Evolutionary conservation across 2,113 vertebrate genomes (phyloP).

Genomic region (Zosterops borbonicus): DNA sequence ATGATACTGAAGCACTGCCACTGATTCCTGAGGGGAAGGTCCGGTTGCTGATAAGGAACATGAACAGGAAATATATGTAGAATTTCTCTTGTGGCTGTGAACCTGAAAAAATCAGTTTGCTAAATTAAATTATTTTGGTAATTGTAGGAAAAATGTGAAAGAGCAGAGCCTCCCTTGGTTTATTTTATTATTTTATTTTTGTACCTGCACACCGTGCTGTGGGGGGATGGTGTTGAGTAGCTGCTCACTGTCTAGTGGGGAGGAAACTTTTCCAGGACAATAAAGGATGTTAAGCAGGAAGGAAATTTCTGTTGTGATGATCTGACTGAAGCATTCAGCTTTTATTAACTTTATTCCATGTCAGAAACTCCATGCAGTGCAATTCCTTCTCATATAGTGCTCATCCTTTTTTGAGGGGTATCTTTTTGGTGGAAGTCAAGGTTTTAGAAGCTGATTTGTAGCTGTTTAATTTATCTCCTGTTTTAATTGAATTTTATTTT

Average conservation of each 20-base stretch:
- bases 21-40: background rate
- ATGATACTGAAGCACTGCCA: background rate
- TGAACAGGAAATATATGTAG: background rate
- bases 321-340: background rate
- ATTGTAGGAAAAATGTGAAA: background rate
- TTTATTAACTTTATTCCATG: background rate
- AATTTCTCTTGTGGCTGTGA: background rate
- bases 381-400: constrained; percentile 80
- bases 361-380: constrained; percentile 66
- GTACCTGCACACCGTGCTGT: background rate
- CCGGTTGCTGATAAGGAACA: background rate
- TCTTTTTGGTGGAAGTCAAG: constrained; percentile 14
- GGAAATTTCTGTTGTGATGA: background rate
- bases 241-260: background rate
- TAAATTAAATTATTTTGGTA: background rate
- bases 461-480: constrained; percentile 14
- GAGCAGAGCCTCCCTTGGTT: background rate
- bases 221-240: background rate
- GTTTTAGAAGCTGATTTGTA: constrained; percentile 8
- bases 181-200: background rate
- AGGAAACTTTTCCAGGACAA: background rate
- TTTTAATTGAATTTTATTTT: constrained; percentile 78
- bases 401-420: constrained; percentile 28
- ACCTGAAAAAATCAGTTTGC: background rate
- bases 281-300: background rate